Conservation (phyloP, 2,797 vertebrate species). For the Bovichtus diacanthus region DNA sequence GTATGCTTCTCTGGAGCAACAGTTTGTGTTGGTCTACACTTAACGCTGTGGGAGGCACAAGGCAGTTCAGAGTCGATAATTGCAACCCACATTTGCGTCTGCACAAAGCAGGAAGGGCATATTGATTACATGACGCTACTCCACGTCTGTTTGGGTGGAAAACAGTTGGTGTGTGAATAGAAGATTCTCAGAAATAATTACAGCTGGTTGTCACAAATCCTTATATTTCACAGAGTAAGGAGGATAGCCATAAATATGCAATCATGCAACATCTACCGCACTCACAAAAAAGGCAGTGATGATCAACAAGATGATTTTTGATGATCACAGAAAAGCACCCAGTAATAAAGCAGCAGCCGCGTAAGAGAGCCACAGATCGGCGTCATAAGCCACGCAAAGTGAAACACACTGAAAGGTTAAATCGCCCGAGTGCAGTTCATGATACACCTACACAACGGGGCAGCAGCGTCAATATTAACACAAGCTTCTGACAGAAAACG, state of each 20-base stretch:
- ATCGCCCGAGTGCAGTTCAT: slow-evolving; percentile 13
- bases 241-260: slow-evolving; percentile 13
- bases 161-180: not conserved
- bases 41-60: not conserved
- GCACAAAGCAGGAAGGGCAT: not conserved
- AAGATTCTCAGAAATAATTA: slow-evolving; percentile 21
- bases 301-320: slow-evolving; percentile 31
- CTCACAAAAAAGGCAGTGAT: slow-evolving; percentile 1
- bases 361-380: not conserved
- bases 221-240: slow-evolving; percentile 23
- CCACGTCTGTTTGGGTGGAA: not conserved
- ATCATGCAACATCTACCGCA: slow-evolving; percentile 7
- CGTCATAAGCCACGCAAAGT: slow-evolving; percentile 14
- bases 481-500: not conserved
- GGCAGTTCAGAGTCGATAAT: too few species aligned
- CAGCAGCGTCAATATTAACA: not conserved
- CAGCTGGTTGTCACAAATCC: slow-evolving; percentile 8
- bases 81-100: too few species aligned
- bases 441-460: not conserved
- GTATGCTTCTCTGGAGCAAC: not conserved
- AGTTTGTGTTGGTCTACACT: not conserved
- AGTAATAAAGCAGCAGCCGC: slow-evolving; percentile 13
- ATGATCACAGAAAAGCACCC: slow-evolving; percentile 24
- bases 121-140: not conserved
- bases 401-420: slow-evolving; percentile 53